Conservation (phyloP, 2,888 invertebrate species). For the Meiosimyza platycephala region DNA sequence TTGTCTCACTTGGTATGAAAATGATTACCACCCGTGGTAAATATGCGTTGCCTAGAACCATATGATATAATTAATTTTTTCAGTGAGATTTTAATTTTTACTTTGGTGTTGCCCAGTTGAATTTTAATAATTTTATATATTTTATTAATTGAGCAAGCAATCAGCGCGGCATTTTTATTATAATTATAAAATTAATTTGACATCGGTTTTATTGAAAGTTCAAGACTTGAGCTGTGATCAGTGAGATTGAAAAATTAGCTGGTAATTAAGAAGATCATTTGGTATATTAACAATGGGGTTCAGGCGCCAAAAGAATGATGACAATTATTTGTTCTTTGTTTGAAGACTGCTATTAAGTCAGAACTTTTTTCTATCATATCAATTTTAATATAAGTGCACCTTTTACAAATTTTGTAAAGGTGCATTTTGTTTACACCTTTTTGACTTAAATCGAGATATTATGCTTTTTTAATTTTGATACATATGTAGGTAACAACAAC, state of each 20-base stretch:
- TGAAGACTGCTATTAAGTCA: too few species aligned
- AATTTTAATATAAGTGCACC: too few species aligned
- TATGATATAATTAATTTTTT: conserved; percentile 57
- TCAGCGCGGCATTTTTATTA: conserved; percentile 58
- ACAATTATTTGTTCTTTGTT: too few species aligned
- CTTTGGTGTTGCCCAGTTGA: not conserved
- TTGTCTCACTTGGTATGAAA: not conserved
- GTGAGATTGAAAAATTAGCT: conserved; percentile 3
- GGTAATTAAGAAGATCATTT: conserved; percentile 20
- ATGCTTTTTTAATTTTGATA: too few species aligned
- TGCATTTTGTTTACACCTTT: too few species aligned
- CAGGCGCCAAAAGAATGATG: conserved; percentile 13
- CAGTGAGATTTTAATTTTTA: too few species aligned
- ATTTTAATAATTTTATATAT: conserved; percentile 52
- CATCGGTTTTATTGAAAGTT: not conserved
- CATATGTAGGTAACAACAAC: too few species aligned
- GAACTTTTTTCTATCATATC: too few species aligned
- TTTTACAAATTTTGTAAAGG: too few species aligned
- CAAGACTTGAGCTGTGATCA: not conserved
- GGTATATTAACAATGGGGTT: not conserved
- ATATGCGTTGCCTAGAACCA: conserved; percentile 46
- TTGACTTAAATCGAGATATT: too few species aligned
- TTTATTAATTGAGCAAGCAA: conserved; percentile 59
- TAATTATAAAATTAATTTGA: conserved; percentile 6
- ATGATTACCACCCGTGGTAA: conserved; percentile 51